Conservation (phyloP, 1,140 invertebrate species). For the Drosophila orena region DNA sequence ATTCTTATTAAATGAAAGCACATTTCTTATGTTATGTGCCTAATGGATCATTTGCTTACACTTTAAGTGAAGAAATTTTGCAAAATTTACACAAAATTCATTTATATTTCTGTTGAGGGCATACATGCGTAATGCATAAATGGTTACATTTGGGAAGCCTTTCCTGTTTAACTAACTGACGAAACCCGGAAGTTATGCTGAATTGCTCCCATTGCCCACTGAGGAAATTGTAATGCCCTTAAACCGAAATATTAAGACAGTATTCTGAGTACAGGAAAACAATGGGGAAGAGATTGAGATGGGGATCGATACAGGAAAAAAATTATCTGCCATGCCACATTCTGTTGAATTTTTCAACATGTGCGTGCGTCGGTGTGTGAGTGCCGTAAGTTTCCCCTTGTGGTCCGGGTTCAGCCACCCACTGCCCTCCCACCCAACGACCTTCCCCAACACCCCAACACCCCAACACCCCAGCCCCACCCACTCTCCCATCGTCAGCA, state of each 20-base stretch:
- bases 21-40: too few species aligned
- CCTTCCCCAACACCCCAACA: slow-evolving; percentile 8
- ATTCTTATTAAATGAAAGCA: not conserved
- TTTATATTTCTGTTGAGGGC: too few species aligned
- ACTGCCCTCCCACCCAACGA: not conserved
- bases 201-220: not conserved
- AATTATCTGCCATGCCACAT: slow-evolving; percentile 55
- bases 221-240: not conserved
- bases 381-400: slow-evolving; percentile 72
- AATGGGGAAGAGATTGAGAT: slow-evolving; percentile 7
- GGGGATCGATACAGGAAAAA: slow-evolving; percentile 34
- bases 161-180: too few species aligned
- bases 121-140: too few species aligned
- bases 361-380: slow-evolving; percentile 28
- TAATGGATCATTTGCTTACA: too few species aligned
- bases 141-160: too few species aligned
- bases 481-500: slow-evolving; percentile 9
- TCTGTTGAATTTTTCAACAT: slow-evolving; percentile 61
- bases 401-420: slow-evolving; percentile 45
- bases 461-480: not conserved
- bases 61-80: too few species aligned
- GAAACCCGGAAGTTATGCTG: not conserved
- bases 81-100: too few species aligned
- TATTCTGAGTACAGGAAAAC: not conserved
- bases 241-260: not conserved